These are phyloP conservation scores for Limnothrissa miodon DNA, from an alignment of 2,113 vertebrate genomes.

Conservation along the genomic window DNA sequence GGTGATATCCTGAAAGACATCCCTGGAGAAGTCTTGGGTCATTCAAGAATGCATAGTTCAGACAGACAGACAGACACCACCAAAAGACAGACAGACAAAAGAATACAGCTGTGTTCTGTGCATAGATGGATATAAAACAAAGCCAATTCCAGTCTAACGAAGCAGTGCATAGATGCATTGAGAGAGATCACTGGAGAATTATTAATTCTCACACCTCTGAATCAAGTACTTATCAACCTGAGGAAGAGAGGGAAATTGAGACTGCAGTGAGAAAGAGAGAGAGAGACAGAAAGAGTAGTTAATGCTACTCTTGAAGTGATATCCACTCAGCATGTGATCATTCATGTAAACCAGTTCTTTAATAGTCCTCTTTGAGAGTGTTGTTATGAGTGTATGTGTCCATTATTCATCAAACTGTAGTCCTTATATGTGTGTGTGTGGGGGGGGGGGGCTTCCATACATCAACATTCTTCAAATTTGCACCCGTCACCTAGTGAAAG, in stretches of 20 bases:
- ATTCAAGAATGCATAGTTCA: slow-evolving; percentile 65
- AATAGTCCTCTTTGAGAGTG: slow-evolving; percentile 20
- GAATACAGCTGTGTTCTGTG: too few species aligned
- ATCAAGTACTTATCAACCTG: slow-evolving; percentile 29
- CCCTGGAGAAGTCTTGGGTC: slow-evolving; percentile 32
- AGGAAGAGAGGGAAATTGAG: slow-evolving; percentile 30
- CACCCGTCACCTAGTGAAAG: slow-evolving; percentile 29
- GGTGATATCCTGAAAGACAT: slow-evolving; percentile 15
- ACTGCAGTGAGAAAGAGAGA: slow-evolving; percentile 2
- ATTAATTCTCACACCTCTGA: neutral
- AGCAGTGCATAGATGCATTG: slow-evolving; percentile 68
- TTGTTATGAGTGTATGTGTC: slow-evolving; percentile 24
- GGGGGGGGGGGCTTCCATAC: slow-evolving; percentile 37
- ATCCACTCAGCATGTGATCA: slow-evolving; percentile 27
- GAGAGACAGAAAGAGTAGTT: slow-evolving; percentile 4
- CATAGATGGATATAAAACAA: slow-evolving; percentile 50
- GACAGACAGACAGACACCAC: slow-evolving; percentile 40
- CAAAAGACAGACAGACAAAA: slow-evolving; percentile 29
- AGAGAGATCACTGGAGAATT: slow-evolving; percentile 25
- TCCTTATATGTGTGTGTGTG: too few species aligned
- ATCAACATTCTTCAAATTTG: neutral
- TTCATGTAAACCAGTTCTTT: slow-evolving; percentile 48
- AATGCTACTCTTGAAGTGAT: slow-evolving; percentile 36
- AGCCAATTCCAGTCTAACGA: slow-evolving; percentile 45
- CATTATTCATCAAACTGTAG: slow-evolving; percentile 36